phyloP scores from a whole-genome alignment of 1,140 invertebrate genomes.

The Protaetia brevitarsis region DNA sequence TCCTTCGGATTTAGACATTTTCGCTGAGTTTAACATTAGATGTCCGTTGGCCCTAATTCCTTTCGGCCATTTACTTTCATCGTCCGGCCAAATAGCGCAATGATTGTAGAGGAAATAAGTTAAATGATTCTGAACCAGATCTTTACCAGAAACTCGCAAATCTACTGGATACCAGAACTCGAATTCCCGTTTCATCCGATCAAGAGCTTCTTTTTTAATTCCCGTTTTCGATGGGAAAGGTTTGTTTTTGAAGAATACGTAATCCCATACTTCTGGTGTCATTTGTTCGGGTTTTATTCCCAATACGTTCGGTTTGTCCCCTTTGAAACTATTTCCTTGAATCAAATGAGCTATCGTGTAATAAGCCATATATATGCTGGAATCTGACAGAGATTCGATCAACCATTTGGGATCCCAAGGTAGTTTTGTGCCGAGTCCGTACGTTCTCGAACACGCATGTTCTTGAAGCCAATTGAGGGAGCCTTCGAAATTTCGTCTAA shows the following conservation, averaged over 20 bases:
- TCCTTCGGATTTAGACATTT: constrained; percentile 99
- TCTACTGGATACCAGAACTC: constrained; percentile 97
- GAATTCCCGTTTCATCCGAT: constrained; percentile 84
- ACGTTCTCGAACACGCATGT: constrained; percentile 96
- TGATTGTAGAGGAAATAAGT: constrained; percentile 97
- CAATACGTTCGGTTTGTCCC: constrained; percentile 65
- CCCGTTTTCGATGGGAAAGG: constrained; percentile 65
- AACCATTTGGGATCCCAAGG: constrained; percentile 98
- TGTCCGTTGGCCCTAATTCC: constrained; percentile 94
- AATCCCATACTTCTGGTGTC: constrained; percentile 96
- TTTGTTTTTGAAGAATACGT: constrained; percentile 85
- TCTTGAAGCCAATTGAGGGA: constrained; percentile 97
- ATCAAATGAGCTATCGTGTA: constrained; percentile 94
- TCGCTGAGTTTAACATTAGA: constrained; percentile 93
- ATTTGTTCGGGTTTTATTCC: constrained; percentile 81
- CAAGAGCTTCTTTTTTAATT: constrained; percentile 72
- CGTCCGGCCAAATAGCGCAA: constrained; percentile 90
- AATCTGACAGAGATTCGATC: constrained; percentile 98
- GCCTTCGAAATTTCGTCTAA: constrained; percentile 84
- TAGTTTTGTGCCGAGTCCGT: constrained; percentile 92
- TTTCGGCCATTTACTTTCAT: constrained; percentile 87
- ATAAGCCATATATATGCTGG: constrained; percentile 99
- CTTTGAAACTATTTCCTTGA: constrained; percentile 83
- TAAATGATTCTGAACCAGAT: constrained; percentile 97
- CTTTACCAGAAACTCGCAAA: constrained; percentile 94